Evolutionary conservation across 1,140 invertebrate species (phyloP).

Genomic region (Cydia pomonella): DNA sequence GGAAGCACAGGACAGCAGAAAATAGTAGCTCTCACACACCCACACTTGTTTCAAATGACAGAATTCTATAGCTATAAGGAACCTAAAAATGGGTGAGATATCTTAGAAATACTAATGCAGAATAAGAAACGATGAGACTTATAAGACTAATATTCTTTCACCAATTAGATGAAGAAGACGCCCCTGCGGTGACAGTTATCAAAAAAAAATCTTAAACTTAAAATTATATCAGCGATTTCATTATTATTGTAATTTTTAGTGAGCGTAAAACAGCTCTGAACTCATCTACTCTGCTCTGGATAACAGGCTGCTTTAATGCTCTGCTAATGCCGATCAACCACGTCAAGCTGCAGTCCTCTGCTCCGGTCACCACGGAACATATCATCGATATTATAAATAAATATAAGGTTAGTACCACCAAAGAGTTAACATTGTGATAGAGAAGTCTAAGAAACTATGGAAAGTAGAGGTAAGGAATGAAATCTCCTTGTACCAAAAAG

Average conservation of each 20-base stretch:
- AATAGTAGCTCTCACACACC: conserved; percentile 45
- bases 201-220: too few relatives aligned
- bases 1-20: conserved; percentile 57
- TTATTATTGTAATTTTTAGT: not conserved
- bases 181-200: too few relatives aligned
- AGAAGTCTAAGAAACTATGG: too few relatives aligned
- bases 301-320: not conserved
- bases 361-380: not conserved
- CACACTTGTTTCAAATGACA: not conserved
- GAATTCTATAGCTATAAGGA: not conserved
- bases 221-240: too few relatives aligned
- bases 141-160: too few relatives aligned
- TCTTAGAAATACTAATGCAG: too few relatives aligned
- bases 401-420: conserved; percentile 13
- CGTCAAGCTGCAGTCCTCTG: not conserved
- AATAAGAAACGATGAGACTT: too few relatives aligned
- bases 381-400: conserved; percentile 27
- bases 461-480: too few relatives aligned
- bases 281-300: not conserved
- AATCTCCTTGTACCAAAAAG: too few relatives aligned
- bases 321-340: not conserved
- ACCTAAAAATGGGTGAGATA: not conserved
- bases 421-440: too few relatives aligned
- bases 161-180: too few relatives aligned
- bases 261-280: conserved; percentile 36